phyloP scores from a whole-genome alignment of 37 sponge, comb jelly and placozoan genomes.

The Dysidea cf. avara region DNA sequence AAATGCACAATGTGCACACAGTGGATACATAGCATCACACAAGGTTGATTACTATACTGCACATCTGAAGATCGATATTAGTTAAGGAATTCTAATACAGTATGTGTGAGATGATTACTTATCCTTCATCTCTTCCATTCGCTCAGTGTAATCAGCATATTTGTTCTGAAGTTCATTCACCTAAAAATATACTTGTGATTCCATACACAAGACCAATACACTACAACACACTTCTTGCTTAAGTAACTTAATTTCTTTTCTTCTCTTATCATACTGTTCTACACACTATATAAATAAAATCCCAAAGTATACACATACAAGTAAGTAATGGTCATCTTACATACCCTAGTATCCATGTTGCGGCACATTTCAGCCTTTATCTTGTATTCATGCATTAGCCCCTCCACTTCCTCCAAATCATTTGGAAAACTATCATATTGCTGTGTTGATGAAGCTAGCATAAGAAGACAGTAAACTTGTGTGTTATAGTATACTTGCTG shows the following conservation, averaged over 20 bases:
- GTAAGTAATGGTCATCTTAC: no score
- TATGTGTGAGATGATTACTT: slow-evolving; percentile 3
- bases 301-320: not conserved
- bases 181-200: not conserved
- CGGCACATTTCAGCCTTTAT: slow-evolving; percentile 69
- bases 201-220: not conserved
- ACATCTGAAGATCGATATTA: no score
- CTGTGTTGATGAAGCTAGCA: not conserved
- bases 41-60: no score
- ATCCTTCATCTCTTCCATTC: slow-evolving; percentile 32
- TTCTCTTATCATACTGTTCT: slow-evolving; percentile 35
- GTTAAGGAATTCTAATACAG: no score
- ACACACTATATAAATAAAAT: slow-evolving; percentile 23
- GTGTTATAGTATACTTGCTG: not conserved
- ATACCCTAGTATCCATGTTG: slow-evolving; percentile 46
- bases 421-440: slow-evolving; percentile 40
- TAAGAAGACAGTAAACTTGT: not conserved
- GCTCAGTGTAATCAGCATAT: slow-evolving; percentile 6
- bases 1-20: not conserved
- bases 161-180: slow-evolving; percentile 6
- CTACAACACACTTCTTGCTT: slow-evolving; percentile 19
- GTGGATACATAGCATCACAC: slow-evolving; percentile 17
- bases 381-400: slow-evolving; percentile 56
- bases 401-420: slow-evolving; percentile 43
- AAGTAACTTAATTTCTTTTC: slow-evolving; percentile 15